Conservation (phyloP, 2,888 invertebrate species). For the Philereme transversata region DNA sequence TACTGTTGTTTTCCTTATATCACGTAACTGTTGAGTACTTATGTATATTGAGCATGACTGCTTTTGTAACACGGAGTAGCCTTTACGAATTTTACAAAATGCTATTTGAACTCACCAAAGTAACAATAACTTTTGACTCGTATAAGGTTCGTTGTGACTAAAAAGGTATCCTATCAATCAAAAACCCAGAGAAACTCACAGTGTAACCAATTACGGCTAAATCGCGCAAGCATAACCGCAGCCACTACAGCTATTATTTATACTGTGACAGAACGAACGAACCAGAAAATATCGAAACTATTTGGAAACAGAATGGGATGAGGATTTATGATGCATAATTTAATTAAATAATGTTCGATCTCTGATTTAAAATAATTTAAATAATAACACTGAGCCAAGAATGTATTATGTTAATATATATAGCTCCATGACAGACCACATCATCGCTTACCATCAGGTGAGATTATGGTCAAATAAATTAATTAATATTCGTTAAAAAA, state of each 20-base stretch:
- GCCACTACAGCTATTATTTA: slow-evolving; percentile 2
- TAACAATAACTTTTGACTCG: neutral
- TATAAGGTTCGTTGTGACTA: neutral
- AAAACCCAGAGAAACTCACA: neutral
- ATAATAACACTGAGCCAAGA: no score
- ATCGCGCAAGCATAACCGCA: slow-evolving; percentile 11
- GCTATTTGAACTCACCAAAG: no score
- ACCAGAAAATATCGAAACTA: slow-evolving; percentile 17
- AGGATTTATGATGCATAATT: slow-evolving; percentile 9
- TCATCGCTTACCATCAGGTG: no score
- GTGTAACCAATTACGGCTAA: slow-evolving; percentile 5
- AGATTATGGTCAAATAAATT: no score
- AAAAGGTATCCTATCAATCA: neutral
- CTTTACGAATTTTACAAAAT: neutral
- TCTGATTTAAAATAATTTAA: neutral
- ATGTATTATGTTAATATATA: no score
- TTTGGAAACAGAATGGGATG: slow-evolving; percentile 14
- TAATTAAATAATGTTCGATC: slow-evolving; percentile 10
- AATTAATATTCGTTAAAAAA: no score
- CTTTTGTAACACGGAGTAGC: neutral
- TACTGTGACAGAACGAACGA: slow-evolving; percentile 3
- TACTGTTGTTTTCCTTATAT: neutral
- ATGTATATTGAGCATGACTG: no score
- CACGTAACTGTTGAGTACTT: no score
- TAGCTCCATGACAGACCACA: no score